Percentiles rank a stretch among this genome's conserved stretches.
Evolutionary conservation across 2,113 vertebrate species (phyloP).

Genomic region (Eulacestoma nigropectus): DNA sequence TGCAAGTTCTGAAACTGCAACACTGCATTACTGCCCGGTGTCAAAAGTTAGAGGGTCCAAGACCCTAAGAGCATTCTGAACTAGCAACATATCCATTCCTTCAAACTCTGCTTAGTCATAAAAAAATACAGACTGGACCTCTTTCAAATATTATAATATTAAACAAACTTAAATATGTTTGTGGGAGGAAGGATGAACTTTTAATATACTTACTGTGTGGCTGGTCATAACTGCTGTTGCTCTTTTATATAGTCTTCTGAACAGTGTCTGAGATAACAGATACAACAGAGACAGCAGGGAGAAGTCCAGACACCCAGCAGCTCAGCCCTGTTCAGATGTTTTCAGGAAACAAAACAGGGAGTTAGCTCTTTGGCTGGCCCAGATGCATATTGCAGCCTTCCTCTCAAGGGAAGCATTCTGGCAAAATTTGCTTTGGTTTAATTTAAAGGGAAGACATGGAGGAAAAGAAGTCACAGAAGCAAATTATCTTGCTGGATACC

Average conservation of each 20-base stretch:
- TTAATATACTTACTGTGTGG: neutral
- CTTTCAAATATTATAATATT: neutral
- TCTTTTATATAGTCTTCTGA: neutral
- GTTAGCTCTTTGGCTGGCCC: neutral
- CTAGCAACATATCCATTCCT: neutral
- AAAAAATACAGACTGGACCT: neutral
- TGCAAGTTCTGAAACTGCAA: neutral
- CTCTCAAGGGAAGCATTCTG: neutral
- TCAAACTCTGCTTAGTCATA: neutral
- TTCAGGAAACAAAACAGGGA: neutral
- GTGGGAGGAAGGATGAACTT: neutral
- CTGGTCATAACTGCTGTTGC: neutral
- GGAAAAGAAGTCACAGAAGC: neutral
- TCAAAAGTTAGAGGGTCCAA: neutral
- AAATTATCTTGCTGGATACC: neutral
- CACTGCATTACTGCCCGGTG: fast-evolving
- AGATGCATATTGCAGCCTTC: neutral
- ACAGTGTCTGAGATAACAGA: neutral
- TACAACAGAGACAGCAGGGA: neutral
- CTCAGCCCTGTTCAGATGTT: neutral
- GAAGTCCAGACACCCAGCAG: neutral
- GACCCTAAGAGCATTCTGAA: neutral
- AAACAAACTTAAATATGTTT: neutral
- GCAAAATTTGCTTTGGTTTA: neutral
- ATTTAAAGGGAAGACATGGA: neutral